Conservation (phyloP, 2,113 vertebrate species). For the Antechinus flavipes region DNA sequence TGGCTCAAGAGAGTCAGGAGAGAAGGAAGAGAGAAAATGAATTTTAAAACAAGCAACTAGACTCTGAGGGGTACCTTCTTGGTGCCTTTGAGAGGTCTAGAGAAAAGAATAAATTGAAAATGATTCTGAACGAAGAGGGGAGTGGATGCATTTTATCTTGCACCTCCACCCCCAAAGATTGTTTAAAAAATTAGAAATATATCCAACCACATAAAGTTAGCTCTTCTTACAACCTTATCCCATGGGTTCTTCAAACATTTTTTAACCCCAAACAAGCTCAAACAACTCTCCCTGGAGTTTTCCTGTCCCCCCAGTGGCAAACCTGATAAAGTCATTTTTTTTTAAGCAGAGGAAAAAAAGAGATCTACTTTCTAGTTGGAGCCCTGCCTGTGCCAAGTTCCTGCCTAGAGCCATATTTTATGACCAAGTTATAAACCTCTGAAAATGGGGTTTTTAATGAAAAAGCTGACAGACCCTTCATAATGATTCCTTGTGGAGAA, state of each 20-base stretch:
- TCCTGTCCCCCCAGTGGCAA: not conserved
- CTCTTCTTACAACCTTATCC: not conserved
- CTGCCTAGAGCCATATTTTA: conserved; percentile 35
- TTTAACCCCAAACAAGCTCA: not conserved
- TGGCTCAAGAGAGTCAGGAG: not conserved
- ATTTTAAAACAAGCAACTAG: not conserved
- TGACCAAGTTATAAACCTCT: conserved; percentile 46
- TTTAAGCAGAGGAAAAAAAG: conserved; percentile 25
- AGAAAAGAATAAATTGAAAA: no score
- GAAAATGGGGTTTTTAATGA: conserved; percentile 51
- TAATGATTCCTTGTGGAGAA: conserved; percentile 10
- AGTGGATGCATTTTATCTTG: not conserved
- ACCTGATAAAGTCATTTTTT: conserved; percentile 14
- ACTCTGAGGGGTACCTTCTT: not conserved
- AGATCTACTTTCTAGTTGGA: not conserved
- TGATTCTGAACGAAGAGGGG: not conserved
- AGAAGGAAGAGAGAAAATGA: not conserved
- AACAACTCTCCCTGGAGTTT: not conserved
- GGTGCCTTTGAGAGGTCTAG: not conserved
- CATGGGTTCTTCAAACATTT: no score
- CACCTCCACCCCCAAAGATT: not conserved
- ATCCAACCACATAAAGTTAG: not conserved
- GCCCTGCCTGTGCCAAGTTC: conserved; percentile 9
- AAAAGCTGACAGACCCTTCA: conserved; percentile 39
- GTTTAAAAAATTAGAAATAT: not conserved